Evolutionary conservation across 1,140 invertebrate genomes (phyloP).

Genomic region (Anastatus disparis): DNA sequence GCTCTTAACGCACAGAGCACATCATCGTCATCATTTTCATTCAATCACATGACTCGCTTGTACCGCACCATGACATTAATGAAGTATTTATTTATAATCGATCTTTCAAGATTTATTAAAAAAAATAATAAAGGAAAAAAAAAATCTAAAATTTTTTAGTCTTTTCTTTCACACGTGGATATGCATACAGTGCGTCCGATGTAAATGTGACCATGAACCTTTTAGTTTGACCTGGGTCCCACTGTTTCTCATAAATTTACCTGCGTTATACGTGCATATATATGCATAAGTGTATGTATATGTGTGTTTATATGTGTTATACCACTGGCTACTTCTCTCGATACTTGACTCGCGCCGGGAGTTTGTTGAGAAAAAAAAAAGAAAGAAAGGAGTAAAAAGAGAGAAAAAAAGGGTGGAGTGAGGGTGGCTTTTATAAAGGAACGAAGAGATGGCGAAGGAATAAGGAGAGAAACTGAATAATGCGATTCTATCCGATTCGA

Average conservation of each 20-base stretch:
- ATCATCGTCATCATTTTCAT: not conserved
- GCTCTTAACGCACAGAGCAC: not conserved
- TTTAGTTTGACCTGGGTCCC: slow-evolving; percentile 62
- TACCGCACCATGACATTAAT: slow-evolving; percentile 8
- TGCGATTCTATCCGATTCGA: not conserved
- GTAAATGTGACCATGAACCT: slow-evolving; percentile 61
- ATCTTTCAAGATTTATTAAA: too few relatives aligned
- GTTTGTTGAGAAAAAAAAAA: not conserved
- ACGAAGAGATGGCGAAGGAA: not conserved
- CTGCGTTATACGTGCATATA: slow-evolving; percentile 48
- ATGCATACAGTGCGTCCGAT: not conserved
- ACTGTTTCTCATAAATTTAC: slow-evolving; percentile 62
- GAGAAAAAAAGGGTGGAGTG: not conserved
- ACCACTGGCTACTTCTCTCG: slow-evolving; percentile 3
- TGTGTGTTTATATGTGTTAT: not conserved
- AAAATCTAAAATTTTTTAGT: too few relatives aligned
- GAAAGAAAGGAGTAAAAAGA: not conserved
- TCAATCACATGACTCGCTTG: slow-evolving; percentile 22
- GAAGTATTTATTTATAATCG: slow-evolving; percentile 25
- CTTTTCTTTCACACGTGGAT: slow-evolving; percentile 11
- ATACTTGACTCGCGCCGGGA: not conserved
- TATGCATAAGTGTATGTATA: slow-evolving; percentile 47
- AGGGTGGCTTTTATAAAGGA: not conserved
- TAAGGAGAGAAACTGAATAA: not conserved
- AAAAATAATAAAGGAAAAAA: too few relatives aligned